Conservation (phyloP, 2,113 vertebrate genomes). For the Otocyon megalotis region DNA sequence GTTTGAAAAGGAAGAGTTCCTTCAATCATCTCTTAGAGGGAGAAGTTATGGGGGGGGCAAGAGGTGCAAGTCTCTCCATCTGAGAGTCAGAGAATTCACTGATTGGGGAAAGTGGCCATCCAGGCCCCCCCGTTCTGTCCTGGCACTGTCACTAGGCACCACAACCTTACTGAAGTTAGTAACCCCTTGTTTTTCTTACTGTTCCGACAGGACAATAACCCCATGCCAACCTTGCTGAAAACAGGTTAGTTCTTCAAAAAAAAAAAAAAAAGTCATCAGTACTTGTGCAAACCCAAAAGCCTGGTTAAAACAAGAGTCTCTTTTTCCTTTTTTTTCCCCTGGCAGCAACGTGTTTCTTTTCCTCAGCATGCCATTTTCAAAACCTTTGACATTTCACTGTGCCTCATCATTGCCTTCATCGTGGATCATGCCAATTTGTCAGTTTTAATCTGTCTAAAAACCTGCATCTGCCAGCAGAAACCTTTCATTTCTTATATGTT, state of each 20-base stretch:
- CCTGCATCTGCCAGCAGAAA: constrained; percentile 72
- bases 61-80: neutral
- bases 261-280: neutral
- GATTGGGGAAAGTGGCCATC: neutral
- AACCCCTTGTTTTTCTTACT: neutral
- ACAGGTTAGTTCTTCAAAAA: neutral
- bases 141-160: neutral
- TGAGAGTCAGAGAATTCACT: neutral
- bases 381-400: constrained; percentile 70
- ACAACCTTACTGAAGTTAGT: neutral
- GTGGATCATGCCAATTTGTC: constrained; percentile 71
- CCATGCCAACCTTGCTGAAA: neutral
- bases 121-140: neutral
- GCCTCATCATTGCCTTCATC: constrained; percentile 66
- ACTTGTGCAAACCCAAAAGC: neutral
- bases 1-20: neutral
- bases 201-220: neutral
- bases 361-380: constrained; percentile 48
- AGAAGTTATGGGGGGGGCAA: neutral
- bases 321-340: neutral
- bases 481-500: constrained; percentile 77
- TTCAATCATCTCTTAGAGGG: neutral
- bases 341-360: constrained; percentile 2
- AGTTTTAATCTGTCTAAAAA: constrained; percentile 78
- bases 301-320: neutral